These are phyloP conservation scores for Conus betulinus DNA, from an alignment of 1,140 invertebrate genomes.

Conservation along the genomic window DNA sequence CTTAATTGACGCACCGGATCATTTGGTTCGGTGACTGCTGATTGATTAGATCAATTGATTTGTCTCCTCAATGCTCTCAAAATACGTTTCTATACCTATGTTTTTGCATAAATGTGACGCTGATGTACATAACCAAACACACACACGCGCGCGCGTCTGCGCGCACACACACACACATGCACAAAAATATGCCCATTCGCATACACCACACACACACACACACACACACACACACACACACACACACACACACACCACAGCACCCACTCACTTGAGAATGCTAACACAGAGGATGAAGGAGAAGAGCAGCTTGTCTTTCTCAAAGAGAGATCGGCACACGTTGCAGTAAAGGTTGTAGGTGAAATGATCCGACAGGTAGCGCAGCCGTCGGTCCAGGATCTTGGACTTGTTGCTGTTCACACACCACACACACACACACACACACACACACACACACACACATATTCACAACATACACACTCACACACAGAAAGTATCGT, in stretches of 20 bases:
- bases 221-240: slow-evolving; percentile 7
- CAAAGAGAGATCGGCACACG: slow-evolving; percentile 74
- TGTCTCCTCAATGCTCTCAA: no score
- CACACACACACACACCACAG: not conserved
- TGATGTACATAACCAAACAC: not conserved
- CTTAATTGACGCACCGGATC: no score
- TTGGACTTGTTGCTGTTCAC: slow-evolving; percentile 66
- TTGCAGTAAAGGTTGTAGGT: slow-evolving; percentile 73
- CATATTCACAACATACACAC: no score
- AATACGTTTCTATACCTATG: no score
- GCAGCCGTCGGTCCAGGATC: slow-evolving; percentile 68
- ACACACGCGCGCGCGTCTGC: not conserved
- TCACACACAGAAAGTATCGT: no score
- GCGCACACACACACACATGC: not conserved
- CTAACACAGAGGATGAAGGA: slow-evolving; percentile 75
- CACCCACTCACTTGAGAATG: slow-evolving; percentile 74
- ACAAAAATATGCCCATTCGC: not conserved
- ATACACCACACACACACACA: not conserved
- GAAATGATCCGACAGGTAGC: slow-evolving; percentile 75
- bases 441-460: no score
- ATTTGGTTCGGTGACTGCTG: no score
- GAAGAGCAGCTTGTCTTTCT: slow-evolving; percentile 75
- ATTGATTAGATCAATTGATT: no score
- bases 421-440: fast-evolving
- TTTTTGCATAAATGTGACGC: not conserved